phyloP scores from a whole-genome alignment of 2,888 invertebrate species.

The Cremastinae sp. region DNA sequence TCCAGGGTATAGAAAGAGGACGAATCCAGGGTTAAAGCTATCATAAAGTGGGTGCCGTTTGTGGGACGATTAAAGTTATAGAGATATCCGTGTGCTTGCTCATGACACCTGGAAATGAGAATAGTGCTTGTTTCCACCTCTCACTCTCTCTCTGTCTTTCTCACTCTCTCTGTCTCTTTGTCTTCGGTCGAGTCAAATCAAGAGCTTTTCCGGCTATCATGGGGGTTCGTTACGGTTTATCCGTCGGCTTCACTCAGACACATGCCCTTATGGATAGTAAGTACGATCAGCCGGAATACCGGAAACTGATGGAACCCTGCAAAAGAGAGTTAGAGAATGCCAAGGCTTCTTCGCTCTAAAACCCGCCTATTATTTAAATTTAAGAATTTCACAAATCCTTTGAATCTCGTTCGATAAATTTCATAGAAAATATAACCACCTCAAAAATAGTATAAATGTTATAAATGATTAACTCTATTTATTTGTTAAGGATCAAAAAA shows the following conservation, averaged over 20 bases:
- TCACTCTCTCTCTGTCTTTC: slow-evolving; percentile 9
- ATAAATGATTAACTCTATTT: too few relatives aligned
- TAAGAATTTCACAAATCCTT: too few relatives aligned
- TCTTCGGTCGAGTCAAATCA: slow-evolving; percentile 34
- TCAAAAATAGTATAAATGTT: too few relatives aligned
- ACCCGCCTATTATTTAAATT: slow-evolving; percentile 44
- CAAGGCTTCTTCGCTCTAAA: slow-evolving; percentile 18
- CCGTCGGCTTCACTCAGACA: slow-evolving; percentile 24
- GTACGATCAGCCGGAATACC: slow-evolving; percentile 25
- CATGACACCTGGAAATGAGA: slow-evolving; percentile 75
- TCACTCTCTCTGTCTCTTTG: slow-evolving; percentile 3
- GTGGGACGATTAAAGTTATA: slow-evolving; percentile 39
- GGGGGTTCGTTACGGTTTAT: slow-evolving; percentile 34
- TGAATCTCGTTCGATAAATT: too few relatives aligned
- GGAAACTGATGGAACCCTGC: slow-evolving; percentile 25
- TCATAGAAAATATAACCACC: too few relatives aligned
- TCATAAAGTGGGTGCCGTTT: slow-evolving; percentile 38
- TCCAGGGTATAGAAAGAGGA: slow-evolving; percentile 17
- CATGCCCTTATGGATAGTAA: slow-evolving; percentile 19
- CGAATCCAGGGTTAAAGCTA: slow-evolving; percentile 49
- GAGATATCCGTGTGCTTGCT: slow-evolving; percentile 62
- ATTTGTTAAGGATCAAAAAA: too few relatives aligned
- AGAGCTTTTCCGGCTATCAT: slow-evolving; percentile 49
- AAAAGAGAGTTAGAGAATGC: slow-evolving; percentile 41
- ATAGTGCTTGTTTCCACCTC: slow-evolving; percentile 44